A percentile compares a stretch with the other conserved stretches of the same genome.
Evolutionary conservation across 2,113 vertebrate species (phyloP).

Genomic region (Pluvianellus socialis): DNA sequence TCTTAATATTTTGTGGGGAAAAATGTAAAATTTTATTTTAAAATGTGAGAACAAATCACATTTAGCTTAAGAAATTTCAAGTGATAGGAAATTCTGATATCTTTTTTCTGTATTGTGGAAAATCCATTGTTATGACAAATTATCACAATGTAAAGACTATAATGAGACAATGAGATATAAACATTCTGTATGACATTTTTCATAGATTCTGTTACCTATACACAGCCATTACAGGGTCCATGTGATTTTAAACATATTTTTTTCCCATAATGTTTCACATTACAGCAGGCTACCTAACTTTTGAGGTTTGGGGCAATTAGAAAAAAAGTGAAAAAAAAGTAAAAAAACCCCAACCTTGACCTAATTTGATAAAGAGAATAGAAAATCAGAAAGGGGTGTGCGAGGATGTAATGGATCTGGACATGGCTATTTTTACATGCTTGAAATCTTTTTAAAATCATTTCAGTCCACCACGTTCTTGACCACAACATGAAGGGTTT

Average conservation of each 20-base stretch:
- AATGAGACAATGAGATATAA: neutral
- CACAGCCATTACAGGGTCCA: neutral
- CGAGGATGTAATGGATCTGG: neutral
- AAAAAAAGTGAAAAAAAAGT: neutral
- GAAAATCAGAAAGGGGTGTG: neutral
- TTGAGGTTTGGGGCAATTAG: neutral
- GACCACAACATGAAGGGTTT: neutral
- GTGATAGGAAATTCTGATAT: neutral
- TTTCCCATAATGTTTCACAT: neutral
- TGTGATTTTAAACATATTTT: neutral
- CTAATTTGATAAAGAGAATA: neutral
- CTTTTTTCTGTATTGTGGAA: neutral
- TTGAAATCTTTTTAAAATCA: neutral
- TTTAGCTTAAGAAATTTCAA: neutral
- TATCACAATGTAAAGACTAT: neutral
- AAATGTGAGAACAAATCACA: neutral
- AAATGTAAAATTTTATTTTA: neutral
- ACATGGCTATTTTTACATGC: neutral
- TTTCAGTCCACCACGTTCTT: neutral
- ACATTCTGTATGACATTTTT: neutral
- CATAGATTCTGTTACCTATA: neutral
- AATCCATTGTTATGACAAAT: neutral
- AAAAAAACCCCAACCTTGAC: accelerated
- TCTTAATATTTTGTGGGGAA: neutral
- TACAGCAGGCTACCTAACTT: neutral